Evolutionary conservation across 53 echinoderm and acorn worm genomes (phyloP).

Genomic region (Temnopleurus reevesii): DNA sequence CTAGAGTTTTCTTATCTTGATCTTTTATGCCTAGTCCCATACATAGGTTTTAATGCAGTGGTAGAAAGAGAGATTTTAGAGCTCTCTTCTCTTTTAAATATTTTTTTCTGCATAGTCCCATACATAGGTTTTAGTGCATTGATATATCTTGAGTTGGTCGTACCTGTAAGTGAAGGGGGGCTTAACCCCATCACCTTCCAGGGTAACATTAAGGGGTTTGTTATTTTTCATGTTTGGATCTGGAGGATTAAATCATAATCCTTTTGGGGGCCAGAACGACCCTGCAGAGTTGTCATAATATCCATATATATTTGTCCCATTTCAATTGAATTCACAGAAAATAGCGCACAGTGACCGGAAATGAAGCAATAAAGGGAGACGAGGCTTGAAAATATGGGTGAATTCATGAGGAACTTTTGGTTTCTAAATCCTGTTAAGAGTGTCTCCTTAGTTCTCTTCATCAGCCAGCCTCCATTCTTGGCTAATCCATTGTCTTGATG

Average conservation of each 20-base stretch:
- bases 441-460: slow-evolving; percentile 14
- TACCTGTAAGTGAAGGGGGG: too few relatives aligned
- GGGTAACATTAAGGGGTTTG: background rate
- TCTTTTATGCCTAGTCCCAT: too few relatives aligned
- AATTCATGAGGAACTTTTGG: background rate
- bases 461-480: background rate
- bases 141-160: too few relatives aligned
- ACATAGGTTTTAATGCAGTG: too few relatives aligned
- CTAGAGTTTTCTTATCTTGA: too few relatives aligned
- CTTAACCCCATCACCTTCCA: background rate
- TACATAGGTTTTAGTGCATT: too few relatives aligned
- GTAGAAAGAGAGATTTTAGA: too few relatives aligned
- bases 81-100: too few relatives aligned
- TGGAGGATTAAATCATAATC: background rate
- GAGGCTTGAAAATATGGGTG: background rate
- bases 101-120: too few relatives aligned
- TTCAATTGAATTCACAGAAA: background rate
- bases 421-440: slow-evolving; percentile 51
- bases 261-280: background rate
- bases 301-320: background rate
- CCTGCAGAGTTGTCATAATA: background rate
- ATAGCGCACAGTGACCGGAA: slow-evolving; percentile 5
- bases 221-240: slow-evolving; percentile 1
- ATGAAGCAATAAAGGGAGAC: background rate
- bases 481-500: slow-evolving; percentile 31